Evolutionary conservation across 92 coral and sea anemone genomes (phyloP), one percentile per base, ranked within the genome.

Genomic region (Palythoa grandiflora): DNA sequence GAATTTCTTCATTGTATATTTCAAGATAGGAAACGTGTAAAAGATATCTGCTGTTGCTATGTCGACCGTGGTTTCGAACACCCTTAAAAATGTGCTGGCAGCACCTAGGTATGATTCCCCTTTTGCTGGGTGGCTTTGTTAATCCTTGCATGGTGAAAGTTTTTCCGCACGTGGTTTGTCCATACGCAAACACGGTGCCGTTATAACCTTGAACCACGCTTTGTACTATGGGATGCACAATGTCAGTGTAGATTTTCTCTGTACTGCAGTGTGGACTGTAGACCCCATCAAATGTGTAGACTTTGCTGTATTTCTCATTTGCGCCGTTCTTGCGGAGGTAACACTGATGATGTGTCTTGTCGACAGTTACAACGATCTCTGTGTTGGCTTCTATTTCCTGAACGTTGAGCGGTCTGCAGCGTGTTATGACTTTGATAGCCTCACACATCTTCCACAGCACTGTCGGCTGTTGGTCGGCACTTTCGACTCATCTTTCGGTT

Each of bases 161-260:
- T 75, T 95, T 95, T 35, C 98, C 98, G 77, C 98, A 95, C 0
- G 98, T 91, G 17, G 98, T 95, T 79, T 95, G 98, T 16, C 98
- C 98, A 86, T 95, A 95, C 0, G 96, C 98, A 77, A 95, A 95
- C 51, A 95, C 98, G 1, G 98, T 95, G 0, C 98, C 98, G 87
- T 95, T 95, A 65, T 95, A 95, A 13, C 98, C 98, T 20, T 93
- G 96, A 48, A 95, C 83, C 44, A 95, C 95, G 53, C 98, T 95
- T 75, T 89, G 89, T 14, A 95, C 98, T 72, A 95, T 95, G 75
- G 98, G 98, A 65, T 89, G 91, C 5, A 93, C 98, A 52, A 95
- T 95, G 86, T 91, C 98, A 3, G 92, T 75, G 90, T 95, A 95
- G 59, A 95, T 91, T 53, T 78, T 88, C 60, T 95, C 98, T 38